phyloP scores from a whole-genome alignment of 2,888 invertebrate genomes.

The Parnassius orleans region DNA sequence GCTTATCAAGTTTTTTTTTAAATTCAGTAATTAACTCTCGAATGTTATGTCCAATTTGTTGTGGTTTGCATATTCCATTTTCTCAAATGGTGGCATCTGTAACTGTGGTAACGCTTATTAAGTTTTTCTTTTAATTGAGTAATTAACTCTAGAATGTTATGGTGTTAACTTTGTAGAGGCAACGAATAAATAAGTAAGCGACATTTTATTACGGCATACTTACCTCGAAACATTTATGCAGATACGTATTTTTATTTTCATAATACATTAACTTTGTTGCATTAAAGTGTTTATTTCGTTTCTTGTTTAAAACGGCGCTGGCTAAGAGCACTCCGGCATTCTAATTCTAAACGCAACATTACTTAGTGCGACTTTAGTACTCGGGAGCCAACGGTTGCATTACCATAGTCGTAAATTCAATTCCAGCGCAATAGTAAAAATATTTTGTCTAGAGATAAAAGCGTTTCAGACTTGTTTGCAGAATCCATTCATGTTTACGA shows the following conservation, averaged over 20 bases:
- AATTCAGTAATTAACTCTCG: no score
- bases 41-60: no score
- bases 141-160: no score
- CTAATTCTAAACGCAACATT: constrained; percentile 21
- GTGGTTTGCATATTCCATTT: no score
- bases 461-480: constrained; percentile 3
- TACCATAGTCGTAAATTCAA: constrained; percentile 26
- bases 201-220: no score
- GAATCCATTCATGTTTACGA: neutral
- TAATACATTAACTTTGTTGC: constrained; percentile 1
- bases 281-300: constrained; percentile 7
- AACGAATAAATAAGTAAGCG: no score
- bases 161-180: no score
- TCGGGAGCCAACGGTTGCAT: constrained; percentile 15
- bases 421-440: constrained; percentile 18
- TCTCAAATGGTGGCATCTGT: no score
- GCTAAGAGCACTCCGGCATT: constrained; percentile 14
- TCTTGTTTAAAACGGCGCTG: constrained; percentile 1
- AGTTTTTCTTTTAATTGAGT: no score
- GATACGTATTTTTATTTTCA: neutral
- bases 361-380: constrained; percentile 8
- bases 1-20: no score
- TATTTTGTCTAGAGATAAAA: constrained; percentile 16
- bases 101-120: no score
- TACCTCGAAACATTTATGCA: no score